Evolutionary conservation across 2,888 invertebrate species (phyloP).

Genomic region (Arrhopalites spinosus): DNA sequence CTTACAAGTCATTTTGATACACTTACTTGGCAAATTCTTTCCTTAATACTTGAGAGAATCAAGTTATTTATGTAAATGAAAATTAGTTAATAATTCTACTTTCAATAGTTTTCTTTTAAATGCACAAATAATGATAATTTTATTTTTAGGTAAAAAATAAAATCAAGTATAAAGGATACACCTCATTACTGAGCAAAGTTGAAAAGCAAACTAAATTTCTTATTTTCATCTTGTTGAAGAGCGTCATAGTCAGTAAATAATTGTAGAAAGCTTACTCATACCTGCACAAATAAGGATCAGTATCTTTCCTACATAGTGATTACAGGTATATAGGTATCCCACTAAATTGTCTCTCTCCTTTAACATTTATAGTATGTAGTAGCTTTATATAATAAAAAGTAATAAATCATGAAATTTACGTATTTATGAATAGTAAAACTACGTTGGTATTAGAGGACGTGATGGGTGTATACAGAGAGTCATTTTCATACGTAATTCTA

Average conservation of each 20-base stretch:
- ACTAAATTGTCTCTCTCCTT: neutral
- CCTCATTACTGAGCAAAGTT: neutral
- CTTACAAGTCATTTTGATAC: too few relatives aligned
- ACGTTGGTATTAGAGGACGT: conserved; percentile 2
- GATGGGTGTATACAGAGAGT: neutral
- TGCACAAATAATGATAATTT: too few relatives aligned
- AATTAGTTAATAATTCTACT: too few relatives aligned
- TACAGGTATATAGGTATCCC: neutral
- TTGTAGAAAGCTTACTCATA: neutral
- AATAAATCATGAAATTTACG: conserved; percentile 1
- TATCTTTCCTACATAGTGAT: neutral
- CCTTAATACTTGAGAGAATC: neutral
- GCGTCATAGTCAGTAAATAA: too few relatives aligned
- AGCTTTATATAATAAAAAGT: neutral
- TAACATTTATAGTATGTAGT: too few relatives aligned
- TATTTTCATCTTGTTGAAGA: neutral
- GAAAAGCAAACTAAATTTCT: conserved; percentile 5
- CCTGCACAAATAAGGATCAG: neutral
- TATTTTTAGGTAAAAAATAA: neutral
- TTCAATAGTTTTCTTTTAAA: too few relatives aligned
- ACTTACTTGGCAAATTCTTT: neutral
- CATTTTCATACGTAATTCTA: too few relatives aligned
- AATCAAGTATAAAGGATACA: neutral
- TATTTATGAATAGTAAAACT: neutral
- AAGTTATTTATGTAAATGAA: neutral